phyloP scores from a whole-genome alignment of 2,888 invertebrate genomes.

The Margaritifera margaritifera region DNA sequence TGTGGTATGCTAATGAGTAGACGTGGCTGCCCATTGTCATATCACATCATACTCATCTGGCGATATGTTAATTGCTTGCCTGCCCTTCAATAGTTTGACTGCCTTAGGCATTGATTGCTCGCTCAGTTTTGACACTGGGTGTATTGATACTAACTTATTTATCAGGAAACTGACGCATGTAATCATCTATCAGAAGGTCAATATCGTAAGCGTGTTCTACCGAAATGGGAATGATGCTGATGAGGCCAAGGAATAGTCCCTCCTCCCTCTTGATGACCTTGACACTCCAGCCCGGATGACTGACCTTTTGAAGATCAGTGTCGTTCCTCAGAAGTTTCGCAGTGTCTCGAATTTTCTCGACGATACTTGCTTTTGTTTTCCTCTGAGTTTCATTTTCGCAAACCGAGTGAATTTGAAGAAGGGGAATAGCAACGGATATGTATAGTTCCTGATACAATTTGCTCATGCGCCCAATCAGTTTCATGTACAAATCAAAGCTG shows the following conservation, averaged over 20 bases:
- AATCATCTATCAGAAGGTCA: constrained; percentile 60
- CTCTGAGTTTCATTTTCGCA: constrained; percentile 59
- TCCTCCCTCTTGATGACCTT: constrained; percentile 53
- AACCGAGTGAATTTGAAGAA: constrained; percentile 51
- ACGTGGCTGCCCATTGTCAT: no score
- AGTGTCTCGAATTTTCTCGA: constrained; percentile 39
- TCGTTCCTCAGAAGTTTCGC: constrained; percentile 40
- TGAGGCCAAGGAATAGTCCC: constrained; percentile 54
- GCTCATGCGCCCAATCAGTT: constrained; percentile 37
- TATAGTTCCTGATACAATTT: constrained; percentile 40
- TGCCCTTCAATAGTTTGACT: no score
- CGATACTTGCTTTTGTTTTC: constrained; percentile 48
- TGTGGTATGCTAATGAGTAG: no score
- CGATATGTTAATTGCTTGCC: no score
- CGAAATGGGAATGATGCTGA: constrained; percentile 56
- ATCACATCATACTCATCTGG: no score
- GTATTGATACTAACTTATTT: no score
- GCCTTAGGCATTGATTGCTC: no score
- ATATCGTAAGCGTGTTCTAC: constrained; percentile 54
- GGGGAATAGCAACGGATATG: constrained; percentile 44
- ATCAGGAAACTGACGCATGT: constrained; percentile 47
- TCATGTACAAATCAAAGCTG: constrained; percentile 40
- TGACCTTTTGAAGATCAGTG: constrained; percentile 37
- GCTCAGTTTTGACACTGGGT: no score
- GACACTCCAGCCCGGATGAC: constrained; percentile 47